These are phyloP conservation scores for Syrista parreyssii DNA, from an alignment of 2,888 invertebrate genomes.

Conservation along the genomic window DNA sequence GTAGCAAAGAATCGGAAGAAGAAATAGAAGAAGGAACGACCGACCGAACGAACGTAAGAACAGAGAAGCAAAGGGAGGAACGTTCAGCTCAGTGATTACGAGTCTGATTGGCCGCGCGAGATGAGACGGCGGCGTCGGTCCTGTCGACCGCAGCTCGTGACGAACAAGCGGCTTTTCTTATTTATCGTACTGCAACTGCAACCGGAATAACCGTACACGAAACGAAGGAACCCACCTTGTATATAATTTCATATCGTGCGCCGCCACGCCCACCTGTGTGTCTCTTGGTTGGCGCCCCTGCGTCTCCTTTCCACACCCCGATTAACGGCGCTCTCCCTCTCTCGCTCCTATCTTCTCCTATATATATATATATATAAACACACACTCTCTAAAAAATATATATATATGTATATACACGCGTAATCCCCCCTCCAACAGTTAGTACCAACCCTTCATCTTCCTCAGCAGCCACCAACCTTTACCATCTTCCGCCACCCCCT, in stretches of 20 bases:
- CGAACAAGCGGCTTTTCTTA: slow-evolving; percentile 54
- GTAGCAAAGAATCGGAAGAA: slow-evolving; percentile 2
- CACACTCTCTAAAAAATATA: background rate
- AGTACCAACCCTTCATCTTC: background rate
- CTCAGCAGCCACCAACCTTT: background rate
- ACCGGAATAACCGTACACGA: slow-evolving; percentile 32
- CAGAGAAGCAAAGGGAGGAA: slow-evolving; percentile 26
- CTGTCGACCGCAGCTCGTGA: slow-evolving; percentile 61
- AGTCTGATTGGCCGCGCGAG: slow-evolving; percentile 66
- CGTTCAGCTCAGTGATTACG: slow-evolving; percentile 64
- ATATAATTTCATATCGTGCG: slow-evolving; percentile 35
- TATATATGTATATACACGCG: background rate
- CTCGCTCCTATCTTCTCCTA: background rate
- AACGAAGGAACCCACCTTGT: slow-evolving; percentile 33
- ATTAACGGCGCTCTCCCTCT: background rate
- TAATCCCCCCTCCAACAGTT: background rate
- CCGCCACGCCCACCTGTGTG: slow-evolving; percentile 62
- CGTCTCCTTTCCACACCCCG: slow-evolving; percentile 32
- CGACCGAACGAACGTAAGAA: background rate
- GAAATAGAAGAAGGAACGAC: background rate
- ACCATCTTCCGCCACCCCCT: slow-evolving; percentile 10
- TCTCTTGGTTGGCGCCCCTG: slow-evolving; percentile 48
- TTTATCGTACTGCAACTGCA: slow-evolving; percentile 37
- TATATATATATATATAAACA: background rate
- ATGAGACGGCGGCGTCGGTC: slow-evolving; percentile 65